Evolutionary conservation across 92 coral and sea anemone genomes (phyloP), one percentile per base, ranked within the genome.

Genomic region (Meandrina meandrites): DNA sequence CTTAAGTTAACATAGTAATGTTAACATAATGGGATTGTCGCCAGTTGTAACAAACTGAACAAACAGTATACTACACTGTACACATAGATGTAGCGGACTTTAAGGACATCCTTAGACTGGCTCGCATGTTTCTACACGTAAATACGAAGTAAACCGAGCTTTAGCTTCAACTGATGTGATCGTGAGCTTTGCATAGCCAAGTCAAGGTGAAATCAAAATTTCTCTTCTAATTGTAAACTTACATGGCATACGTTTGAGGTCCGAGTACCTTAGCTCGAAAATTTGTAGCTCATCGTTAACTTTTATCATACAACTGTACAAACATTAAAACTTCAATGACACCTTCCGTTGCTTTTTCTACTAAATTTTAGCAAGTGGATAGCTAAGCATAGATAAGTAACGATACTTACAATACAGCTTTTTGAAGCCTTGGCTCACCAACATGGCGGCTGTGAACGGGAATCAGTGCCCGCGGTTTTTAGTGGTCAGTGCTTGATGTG

Each of bases 391-490:
- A 40, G n/a, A 8, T 34, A 53, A 13, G 9, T 27, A 56, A 24
- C 32, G 56, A 56, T 54, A 84, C 87, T 75, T 35, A 84, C 87
- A 54, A 56, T 51, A 73, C 72, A 84, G 28, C 58, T 56, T 58
- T 67, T 30, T 58, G 80, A 84, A 74, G 42, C 87, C 56, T 72
- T 75, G 80, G 73, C 72, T 84, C 4, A 84, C 80, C 80, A 84
- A 84, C 87, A 84, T 58, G 87, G 80, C 80, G 87, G 74, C n/a
- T 45, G 71, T 24, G 22, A 53, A 18, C 62, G 22, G 42, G n/a
- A 40, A n/a, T 11, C 18, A 8, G 56, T 5, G 80, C 80, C 87
- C 69, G 79, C 87, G 48, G 0, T 51, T 4, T 35, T 5, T 0
- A 19, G 14, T 27, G 74, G 87, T 57, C 87, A 84, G 87, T 75